These are phyloP conservation scores for Orthochromis malagaraziensis DNA, from an alignment of 2,113 vertebrate species.

Conservation along the genomic window DNA sequence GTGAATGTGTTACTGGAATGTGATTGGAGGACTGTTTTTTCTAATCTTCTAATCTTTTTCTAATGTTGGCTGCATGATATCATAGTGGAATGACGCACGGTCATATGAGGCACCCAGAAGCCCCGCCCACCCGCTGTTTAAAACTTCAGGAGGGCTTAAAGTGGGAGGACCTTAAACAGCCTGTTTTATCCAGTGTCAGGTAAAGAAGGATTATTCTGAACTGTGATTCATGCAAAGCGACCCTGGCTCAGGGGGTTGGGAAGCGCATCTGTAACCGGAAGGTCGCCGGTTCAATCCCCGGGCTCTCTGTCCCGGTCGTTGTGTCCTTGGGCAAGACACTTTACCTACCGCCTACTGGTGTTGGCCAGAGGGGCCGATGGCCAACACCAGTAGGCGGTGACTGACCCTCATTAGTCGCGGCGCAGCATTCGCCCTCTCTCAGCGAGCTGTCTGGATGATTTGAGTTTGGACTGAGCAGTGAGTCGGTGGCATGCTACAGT, in stretches of 20 bases:
- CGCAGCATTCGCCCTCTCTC: not conserved
- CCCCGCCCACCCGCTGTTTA: not conserved
- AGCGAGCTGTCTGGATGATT: not conserved
- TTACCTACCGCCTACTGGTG: too few relatives aligned
- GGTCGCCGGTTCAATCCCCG: too few relatives aligned
- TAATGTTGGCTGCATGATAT: not conserved
- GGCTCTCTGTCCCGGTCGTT: too few relatives aligned
- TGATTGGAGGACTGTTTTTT: not conserved
- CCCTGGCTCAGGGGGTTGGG: too few relatives aligned
- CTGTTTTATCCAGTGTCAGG: not conserved
- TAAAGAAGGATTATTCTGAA: not conserved
- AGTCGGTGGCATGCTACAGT: not conserved
- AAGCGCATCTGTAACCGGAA: too few relatives aligned
- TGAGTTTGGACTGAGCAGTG: not conserved
- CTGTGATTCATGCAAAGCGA: not conserved
- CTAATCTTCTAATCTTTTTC: not conserved
- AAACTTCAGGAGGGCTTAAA: not conserved
- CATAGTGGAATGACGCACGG: not conserved
- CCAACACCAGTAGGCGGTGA: not conserved
- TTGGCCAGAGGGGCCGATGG: too few relatives aligned
- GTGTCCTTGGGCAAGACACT: too few relatives aligned
- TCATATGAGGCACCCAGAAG: not conserved
- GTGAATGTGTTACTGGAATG: not conserved
- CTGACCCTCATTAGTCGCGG: not conserved
- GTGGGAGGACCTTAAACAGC: not conserved